Conservation (phyloP, 2,888 invertebrate species). For the Troides aeacus region DNA sequence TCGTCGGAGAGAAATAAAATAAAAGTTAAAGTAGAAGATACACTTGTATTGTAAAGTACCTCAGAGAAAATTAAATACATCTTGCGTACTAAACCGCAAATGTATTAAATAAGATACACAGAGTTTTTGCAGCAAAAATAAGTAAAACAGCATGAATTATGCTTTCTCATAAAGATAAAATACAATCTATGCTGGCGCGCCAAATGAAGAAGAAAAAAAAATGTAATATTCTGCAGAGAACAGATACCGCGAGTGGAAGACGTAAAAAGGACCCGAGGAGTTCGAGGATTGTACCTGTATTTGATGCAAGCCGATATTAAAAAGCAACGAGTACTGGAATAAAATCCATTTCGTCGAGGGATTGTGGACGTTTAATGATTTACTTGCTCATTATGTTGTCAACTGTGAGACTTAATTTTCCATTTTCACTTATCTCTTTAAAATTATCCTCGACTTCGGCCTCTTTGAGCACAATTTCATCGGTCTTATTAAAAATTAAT, state of each 20-base stretch:
- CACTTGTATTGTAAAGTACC: background rate
- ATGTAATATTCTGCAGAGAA: slow-evolving; percentile 65
- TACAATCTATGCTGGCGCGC: slow-evolving; percentile 73
- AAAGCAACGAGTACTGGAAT: slow-evolving; percentile 22
- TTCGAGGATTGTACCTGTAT: slow-evolving; percentile 28
- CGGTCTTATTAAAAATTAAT: slow-evolving; percentile 19
- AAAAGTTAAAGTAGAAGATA: too few relatives aligned
- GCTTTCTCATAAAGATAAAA: slow-evolving; percentile 78
- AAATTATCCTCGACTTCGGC: slow-evolving; percentile 13
- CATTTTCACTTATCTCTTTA: slow-evolving; percentile 26
- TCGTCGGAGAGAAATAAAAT: too few relatives aligned
- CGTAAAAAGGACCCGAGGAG: slow-evolving; percentile 53
- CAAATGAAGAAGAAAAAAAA: slow-evolving; percentile 69
- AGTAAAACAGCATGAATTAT: slow-evolving; percentile 75
- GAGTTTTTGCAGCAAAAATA: slow-evolving; percentile 50
- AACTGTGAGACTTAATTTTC: slow-evolving; percentile 16
- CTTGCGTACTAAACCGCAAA: slow-evolving; percentile 39
- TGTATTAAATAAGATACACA: slow-evolving; percentile 66
- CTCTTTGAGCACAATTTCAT: slow-evolving; percentile 17
- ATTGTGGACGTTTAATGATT: slow-evolving; percentile 29
- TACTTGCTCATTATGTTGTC: slow-evolving; percentile 30
- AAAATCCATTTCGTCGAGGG: slow-evolving; percentile 20
- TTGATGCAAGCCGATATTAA: slow-evolving; percentile 28
- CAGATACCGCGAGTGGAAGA: slow-evolving; percentile 50
- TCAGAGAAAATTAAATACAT: background rate